These are phyloP conservation scores for Quadroppia sp. DNA, from an alignment of 2,888 invertebrate genomes.

Conservation along the genomic window DNA sequence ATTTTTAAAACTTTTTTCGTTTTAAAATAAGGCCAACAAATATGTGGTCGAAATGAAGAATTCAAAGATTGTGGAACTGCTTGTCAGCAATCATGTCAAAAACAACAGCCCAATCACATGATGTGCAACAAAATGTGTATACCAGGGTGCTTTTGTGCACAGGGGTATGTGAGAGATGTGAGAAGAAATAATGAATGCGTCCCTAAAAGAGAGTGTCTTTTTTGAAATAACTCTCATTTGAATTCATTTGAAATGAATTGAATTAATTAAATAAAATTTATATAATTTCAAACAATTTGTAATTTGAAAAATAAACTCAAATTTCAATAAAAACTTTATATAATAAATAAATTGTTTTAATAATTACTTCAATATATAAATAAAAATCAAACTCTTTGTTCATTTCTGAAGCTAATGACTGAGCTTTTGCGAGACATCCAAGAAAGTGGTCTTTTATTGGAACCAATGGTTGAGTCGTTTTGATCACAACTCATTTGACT, in stretches of 20 bases:
- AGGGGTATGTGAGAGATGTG: slow-evolving; percentile 22
- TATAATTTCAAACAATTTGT: no score
- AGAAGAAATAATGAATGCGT: slow-evolving; percentile 30
- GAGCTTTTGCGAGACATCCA: background rate
- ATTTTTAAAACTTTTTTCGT: background rate
- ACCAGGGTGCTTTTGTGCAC: slow-evolving; percentile 28
- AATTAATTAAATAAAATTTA: no score
- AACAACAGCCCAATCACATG: background rate
- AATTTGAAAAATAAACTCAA: no score
- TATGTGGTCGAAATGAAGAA: slow-evolving; percentile 9
- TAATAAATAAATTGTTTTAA: no score
- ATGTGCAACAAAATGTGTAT: slow-evolving; percentile 31
- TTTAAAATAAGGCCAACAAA: background rate
- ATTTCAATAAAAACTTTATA: no score
- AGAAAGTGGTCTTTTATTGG: slow-evolving; percentile 1
- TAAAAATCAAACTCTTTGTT: no score
- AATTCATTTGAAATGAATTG: no score
- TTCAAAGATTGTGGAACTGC: slow-evolving; percentile 32
- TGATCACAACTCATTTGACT: background rate
- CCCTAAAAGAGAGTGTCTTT: slow-evolving; percentile 2
- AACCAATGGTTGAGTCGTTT: slow-evolving; percentile 19
- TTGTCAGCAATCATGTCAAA: slow-evolving; percentile 14
- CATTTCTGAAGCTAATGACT: no score
- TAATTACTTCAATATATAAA: no score
- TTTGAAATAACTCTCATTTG: background rate